Base-by-base conservation (phyloP, 2,113 vertebrate species). In the Enhydra lutris region DNA sequence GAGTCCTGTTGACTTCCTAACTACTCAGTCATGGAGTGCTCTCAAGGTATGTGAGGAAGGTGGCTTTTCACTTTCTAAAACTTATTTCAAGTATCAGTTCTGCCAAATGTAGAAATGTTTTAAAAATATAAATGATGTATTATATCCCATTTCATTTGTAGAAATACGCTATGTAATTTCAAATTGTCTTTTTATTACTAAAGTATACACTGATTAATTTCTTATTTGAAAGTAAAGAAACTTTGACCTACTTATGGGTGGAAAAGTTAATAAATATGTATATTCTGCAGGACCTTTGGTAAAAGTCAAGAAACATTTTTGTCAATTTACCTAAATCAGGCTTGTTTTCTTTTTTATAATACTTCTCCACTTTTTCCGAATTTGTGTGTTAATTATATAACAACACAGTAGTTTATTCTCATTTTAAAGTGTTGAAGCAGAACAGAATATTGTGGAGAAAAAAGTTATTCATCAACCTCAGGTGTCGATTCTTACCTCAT, bases 1-100 rank as follows among this genome's bases (percentile, higher is more conserved):
- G 93, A 99, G 98, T 96, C 99, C 99, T 47, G 98, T 99, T 78
- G 98, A 99, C 69, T 99, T 99, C 97, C 98, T 99, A 91, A 99
- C 98, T 81, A 26, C 98, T 91, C 99, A 99, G 45, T 98, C 99
- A 80, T 99, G 99, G 99, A 99, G 99, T 94, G 98, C 98, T 96
- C 98, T 99, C 96, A 99, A 98, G 99, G 99, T 99, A 98, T 82
- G 84, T 69, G 93, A 85, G 47, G 29, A 85, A 98, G 85, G 89
- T 57, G 52, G 47, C 71, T 97, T 97, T 96, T 93, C 65, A 73
- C 8, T 88, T 96, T 95, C 76, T 93, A 69, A 95, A 63, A 86
- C 42, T 86, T 89, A 94, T 94, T 96, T 97, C 47, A 93, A 65
- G 57, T 57, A 84, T 36, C 74, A 65, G 13, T 15, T 80, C 42